Conservation (phyloP, 2,888 invertebrate genomes). For the Morpho achilles region DNA sequence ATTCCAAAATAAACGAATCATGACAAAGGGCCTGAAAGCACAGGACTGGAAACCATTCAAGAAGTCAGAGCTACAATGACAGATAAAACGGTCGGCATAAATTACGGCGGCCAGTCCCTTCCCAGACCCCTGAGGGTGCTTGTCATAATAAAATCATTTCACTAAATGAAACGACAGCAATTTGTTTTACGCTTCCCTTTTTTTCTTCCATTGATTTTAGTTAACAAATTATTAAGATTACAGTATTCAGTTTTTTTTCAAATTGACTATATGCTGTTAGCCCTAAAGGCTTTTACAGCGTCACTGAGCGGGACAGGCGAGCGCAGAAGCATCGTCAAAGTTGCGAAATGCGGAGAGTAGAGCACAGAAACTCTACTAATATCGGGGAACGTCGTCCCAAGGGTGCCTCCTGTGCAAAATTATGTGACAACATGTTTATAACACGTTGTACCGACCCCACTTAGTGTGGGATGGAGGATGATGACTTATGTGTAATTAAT, state of each 20-base stretch:
- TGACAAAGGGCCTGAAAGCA: background rate
- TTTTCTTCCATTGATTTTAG: constrained; percentile 7
- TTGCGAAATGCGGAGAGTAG: no score
- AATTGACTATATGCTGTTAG: background rate
- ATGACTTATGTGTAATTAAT: no score
- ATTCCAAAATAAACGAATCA: background rate
- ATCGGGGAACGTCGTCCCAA: no score
- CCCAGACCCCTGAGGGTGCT: constrained; percentile 10
- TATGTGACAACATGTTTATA: no score
- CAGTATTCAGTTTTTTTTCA: background rate
- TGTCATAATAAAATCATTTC: constrained; percentile 12
- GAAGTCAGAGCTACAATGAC: constrained; percentile 9
- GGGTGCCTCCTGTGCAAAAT: no score
- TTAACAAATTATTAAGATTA: background rate
- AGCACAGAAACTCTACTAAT: no score
- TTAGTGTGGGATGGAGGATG: no score
- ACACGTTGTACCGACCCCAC: no score
- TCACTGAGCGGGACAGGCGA: no score
- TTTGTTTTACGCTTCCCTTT: constrained; percentile 6
- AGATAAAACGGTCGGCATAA: constrained; percentile 13
- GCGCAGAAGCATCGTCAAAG: no score
- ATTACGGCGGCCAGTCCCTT: constrained; percentile 4
- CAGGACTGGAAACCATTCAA: constrained; percentile 9
- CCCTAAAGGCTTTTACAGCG: background rate
- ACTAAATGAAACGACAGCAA: constrained; percentile 14